A percentile compares a stretch with the other conserved stretches of the same genome.
phyloP scores from a whole-genome alignment of 2,797 vertebrate species.

The Microctenopoma lineatum region DNA sequence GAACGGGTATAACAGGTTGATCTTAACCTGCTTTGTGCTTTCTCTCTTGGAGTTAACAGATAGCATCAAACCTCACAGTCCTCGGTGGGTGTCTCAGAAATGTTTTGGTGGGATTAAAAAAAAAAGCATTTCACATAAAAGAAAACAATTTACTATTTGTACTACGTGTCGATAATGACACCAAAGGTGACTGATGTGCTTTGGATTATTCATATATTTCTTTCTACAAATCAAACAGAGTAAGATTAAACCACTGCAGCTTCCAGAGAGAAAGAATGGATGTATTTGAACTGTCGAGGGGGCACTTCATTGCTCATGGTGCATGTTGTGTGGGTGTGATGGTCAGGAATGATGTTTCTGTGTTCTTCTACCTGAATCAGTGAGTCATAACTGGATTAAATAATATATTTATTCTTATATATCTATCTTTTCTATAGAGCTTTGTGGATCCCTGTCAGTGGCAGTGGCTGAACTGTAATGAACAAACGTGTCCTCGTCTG shows the following conservation, averaged over 20 bases:
- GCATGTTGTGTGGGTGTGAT: constrained; percentile 26
- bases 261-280: constrained; percentile 12
- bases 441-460: background rate
- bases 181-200: too few species aligned
- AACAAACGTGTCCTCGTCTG: background rate
- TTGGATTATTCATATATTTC: background rate
- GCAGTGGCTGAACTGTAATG: background rate
- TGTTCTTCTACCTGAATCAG: background rate
- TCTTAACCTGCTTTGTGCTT: constrained; percentile 5
- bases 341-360: background rate
- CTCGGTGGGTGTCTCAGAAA: background rate
- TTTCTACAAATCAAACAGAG: background rate
- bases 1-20: constrained; percentile 13
- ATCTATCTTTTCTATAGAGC: background rate
- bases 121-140: background rate
- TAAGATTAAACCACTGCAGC: constrained; percentile 1
- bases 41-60: background rate
- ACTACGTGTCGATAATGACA: too few species aligned
- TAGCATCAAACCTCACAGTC: constrained; percentile 11
- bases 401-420: background rate
- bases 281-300: constrained; percentile 20
- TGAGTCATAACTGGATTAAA: background rate
- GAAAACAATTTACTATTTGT: background rate
- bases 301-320: constrained; percentile 24
- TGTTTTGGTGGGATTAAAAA: too few species aligned